Percentiles rank a stretch among this genome's conserved stretches.
phyloP scores from a whole-genome alignment of 2,888 invertebrate species.

The Strigamia crassipes region DNA sequence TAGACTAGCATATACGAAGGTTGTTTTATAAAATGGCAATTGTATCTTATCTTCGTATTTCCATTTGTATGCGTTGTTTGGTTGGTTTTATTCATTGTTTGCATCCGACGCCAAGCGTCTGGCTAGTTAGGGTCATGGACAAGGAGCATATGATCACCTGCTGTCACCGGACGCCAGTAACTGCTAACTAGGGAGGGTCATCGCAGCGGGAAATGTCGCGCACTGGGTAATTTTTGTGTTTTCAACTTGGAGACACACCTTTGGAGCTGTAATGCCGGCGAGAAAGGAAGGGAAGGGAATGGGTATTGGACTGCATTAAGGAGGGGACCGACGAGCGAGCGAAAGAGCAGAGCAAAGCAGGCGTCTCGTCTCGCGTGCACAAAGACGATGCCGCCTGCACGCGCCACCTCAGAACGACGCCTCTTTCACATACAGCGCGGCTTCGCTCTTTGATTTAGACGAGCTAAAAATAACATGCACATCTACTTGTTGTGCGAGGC shows the following conservation, averaged over 20 bases:
- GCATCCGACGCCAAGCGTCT: slow-evolving; percentile 24
- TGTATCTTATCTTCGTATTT: not conserved
- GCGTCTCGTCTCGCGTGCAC: slow-evolving; percentile 15
- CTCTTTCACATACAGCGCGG: not conserved
- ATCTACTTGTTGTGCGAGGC: not conserved
- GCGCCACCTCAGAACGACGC: slow-evolving; percentile 8
- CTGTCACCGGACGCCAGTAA: not conserved
- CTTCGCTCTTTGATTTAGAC: not conserved
- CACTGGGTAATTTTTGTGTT: slow-evolving; percentile 26
- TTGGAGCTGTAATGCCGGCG: slow-evolving; percentile 8
- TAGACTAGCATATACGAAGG: no score
- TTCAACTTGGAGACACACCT: slow-evolving; percentile 27
- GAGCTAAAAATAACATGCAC: not conserved
- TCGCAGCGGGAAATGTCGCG: slow-evolving; percentile 17
- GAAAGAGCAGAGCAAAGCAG: not conserved
- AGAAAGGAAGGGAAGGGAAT: not conserved
- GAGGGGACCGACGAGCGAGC: not conserved
- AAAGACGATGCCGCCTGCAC: slow-evolving; percentile 15
- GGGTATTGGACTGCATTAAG: slow-evolving; percentile 30
- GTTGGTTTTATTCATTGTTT: not conserved
- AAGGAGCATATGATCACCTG: not conserved
- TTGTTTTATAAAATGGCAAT: not conserved
- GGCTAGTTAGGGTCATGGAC: not conserved
- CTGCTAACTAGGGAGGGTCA: not conserved
- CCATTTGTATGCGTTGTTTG: no score